phyloP scores from a whole-genome alignment of 1,140 invertebrate species.

The Drosophila sucinea region DNA sequence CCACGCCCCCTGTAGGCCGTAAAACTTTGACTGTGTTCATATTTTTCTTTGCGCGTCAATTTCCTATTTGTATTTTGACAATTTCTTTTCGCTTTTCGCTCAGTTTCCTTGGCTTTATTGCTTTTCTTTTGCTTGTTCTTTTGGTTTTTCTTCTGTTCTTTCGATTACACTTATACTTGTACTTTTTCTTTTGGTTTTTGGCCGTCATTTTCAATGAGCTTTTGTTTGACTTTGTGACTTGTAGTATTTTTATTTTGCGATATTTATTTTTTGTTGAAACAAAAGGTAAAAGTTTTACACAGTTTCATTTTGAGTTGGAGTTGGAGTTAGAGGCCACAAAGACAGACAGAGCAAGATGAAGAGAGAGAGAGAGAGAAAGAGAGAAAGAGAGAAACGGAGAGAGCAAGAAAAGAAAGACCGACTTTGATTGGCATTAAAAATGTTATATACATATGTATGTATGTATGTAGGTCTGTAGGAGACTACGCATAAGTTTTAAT shows the following conservation, averaged over 20 bases:
- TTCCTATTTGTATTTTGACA: constrained; percentile 77
- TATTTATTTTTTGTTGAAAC: constrained; percentile 35
- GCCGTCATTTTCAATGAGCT: constrained; percentile 59
- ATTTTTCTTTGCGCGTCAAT: constrained; percentile 67
- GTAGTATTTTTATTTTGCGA: constrained; percentile 15
- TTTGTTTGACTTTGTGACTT: constrained; percentile 72
- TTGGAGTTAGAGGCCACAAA: constrained; percentile 1
- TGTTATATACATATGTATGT: constrained; percentile 55
- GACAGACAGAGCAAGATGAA: background rate
- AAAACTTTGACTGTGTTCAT: constrained; percentile 51
- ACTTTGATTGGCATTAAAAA: constrained; percentile 76
- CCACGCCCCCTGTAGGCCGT: constrained; percentile 11
- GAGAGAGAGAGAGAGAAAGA: background rate
- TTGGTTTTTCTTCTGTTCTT: constrained; percentile 26
- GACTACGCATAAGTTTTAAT: constrained; percentile 72
- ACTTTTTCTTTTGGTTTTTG: constrained; percentile 26
- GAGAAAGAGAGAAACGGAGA: background rate
- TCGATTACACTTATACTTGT: constrained; percentile 22
- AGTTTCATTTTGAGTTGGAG: constrained; percentile 47
- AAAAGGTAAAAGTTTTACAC: constrained; percentile 52
- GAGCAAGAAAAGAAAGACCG: background rate
- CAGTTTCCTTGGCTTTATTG: constrained; percentile 69
- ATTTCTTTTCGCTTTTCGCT: constrained; percentile 70
- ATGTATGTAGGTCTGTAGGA: constrained; percentile 10
- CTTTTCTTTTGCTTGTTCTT: constrained; percentile 61